Conservation (phyloP, 2,797 vertebrate species). For the Knipowitschia caucasica region DNA sequence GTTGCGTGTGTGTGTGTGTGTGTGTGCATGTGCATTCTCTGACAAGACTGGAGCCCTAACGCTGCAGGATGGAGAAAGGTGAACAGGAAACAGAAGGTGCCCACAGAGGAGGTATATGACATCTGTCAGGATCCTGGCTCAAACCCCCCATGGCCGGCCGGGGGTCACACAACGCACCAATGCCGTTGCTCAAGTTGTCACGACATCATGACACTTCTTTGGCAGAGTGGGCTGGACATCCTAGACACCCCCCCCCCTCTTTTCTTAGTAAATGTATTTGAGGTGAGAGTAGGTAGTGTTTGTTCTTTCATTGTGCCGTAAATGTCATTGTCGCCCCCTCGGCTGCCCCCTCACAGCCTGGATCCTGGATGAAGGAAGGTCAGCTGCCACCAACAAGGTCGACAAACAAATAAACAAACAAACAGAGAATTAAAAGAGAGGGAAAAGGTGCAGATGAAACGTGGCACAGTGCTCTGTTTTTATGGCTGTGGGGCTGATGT, state of each 20-base stretch:
- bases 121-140: slow-evolving; percentile 74
- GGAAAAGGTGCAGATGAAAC: slow-evolving; percentile 62
- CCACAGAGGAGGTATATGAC: slow-evolving; percentile 79
- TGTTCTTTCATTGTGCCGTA: slow-evolving; percentile 57
- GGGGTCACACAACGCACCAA: slow-evolving; percentile 72
- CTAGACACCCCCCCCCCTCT: slow-evolving; percentile 58
- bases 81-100: slow-evolving; percentile 78
- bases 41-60: slow-evolving; percentile 75
- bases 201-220: slow-evolving; percentile 75
- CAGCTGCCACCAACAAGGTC: slow-evolving; percentile 76
- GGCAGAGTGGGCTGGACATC: slow-evolving; percentile 67
- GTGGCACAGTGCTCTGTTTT: slow-evolving; percentile 45
- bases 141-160: slow-evolving; percentile 52
- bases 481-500: slow-evolving; percentile 52
- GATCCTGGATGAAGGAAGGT: slow-evolving; percentile 71
- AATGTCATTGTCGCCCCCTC: slow-evolving; percentile 59
- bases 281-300: slow-evolving; percentile 58
- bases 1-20: slow-evolving; percentile 28
- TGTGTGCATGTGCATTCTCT: slow-evolving; percentile 46
- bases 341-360: slow-evolving; percentile 33
- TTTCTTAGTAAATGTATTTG: slow-evolving; percentile 62
- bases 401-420: slow-evolving; percentile 76
- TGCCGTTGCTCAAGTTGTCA: slow-evolving; percentile 73
- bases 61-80: slow-evolving; percentile 79
- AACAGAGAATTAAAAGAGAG: slow-evolving; percentile 69